Conservation (phyloP, 2,888 invertebrate species). For the Drosophila hamatofila region DNA sequence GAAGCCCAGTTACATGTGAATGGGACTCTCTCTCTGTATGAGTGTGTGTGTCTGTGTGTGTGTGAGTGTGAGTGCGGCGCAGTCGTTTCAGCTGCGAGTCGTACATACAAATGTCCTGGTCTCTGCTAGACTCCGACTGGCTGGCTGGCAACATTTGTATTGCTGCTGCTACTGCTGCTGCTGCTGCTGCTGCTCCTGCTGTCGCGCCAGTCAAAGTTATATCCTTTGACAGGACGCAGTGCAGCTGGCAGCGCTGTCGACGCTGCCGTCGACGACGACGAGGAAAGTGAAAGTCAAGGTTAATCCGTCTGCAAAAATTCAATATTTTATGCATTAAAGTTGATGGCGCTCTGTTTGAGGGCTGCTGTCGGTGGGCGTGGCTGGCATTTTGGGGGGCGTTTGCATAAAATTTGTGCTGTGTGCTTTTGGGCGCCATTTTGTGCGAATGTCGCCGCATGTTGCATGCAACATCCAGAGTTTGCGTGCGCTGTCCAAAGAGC, state of each 20-base stretch:
- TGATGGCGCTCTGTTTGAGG: conserved; percentile 53
- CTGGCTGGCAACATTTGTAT: conserved; percentile 71
- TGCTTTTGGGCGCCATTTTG: conserved; percentile 78
- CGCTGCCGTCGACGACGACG: conserved; percentile 17
- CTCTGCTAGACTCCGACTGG: conserved; percentile 42
- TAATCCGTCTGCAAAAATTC: conserved; percentile 85
- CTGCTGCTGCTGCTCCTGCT: conserved; percentile 44
- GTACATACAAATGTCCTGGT: conserved; percentile 80
- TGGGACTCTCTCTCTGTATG: conserved; percentile 9
- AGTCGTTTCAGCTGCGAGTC: conserved; percentile 59
- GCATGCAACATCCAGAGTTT: conserved; percentile 49
- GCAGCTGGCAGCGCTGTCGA: conserved; percentile 47
- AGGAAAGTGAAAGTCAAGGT: conserved; percentile 85
- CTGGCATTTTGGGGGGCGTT: conserved; percentile 4
- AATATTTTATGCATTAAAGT: conserved; percentile 84
- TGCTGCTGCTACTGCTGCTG: conserved; percentile 51
- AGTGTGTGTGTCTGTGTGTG: conserved; percentile 22
- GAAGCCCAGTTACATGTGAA: conserved; percentile 44
- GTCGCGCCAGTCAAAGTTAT: conserved; percentile 79
- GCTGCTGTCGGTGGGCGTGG: conserved; percentile 1
- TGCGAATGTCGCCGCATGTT: conserved; percentile 43
- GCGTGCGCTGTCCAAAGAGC: conserved; percentile 40
- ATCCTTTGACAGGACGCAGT: conserved; percentile 83
- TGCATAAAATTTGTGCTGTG: conserved; percentile 67
- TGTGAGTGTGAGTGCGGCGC: conserved; percentile 32